Base-by-base conservation (phyloP, 2,113 vertebrate species). In the Labeo catla region DNA sequence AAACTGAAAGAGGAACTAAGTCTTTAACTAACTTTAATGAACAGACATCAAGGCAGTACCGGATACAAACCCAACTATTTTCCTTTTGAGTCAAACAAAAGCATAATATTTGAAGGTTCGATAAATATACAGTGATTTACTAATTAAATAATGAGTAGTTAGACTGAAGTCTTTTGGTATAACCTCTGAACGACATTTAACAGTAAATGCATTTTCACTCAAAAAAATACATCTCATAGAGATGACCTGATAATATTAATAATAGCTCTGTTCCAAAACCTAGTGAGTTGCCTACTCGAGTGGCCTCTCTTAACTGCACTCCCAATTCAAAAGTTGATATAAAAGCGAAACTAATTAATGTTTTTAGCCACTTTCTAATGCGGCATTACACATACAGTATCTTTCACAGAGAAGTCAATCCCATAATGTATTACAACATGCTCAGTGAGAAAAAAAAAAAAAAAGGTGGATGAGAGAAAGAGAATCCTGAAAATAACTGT, bases 1-100 rank as follows among this genome's bases (percentile, higher is more conserved):
- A 77, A 34, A 77, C 23, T 34, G 23, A 77, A 77, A 77, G 76
- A 77, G 50, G 76, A 36, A 76, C 45, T 15, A 28, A 28, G n/a
- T 49, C 12, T 76, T 49, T 13, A 23, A 49, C 19, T 49, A 74
- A 76, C 23, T 1, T 3, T 76, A 43, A 11, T 45, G 72, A 74
- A 74, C 9, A 74, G 10, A 47, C 72, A 74, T 13, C 0, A 6
- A 74, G 72, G 12, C 11, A 66, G 63, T n/a, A 72, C 36, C 68
- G 39, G 13, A 39, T 43, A 72, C 39, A 36, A 72, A 39, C 36
- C 36, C 8, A 9, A 61, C 21, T 61, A 23, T 63, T 23, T 50
- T 50, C 19, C 21, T n/a, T 1, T n/a, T 59, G 19, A 59, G 8
- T 15, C 4, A 68, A 36, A 16, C 3, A 12, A 68, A 66, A 66